Percentiles rank a stretch among this genome's conserved stretches.
Conservation (phyloP, 1,140 invertebrate genomes). For the Plectus sambesii region DNA sequence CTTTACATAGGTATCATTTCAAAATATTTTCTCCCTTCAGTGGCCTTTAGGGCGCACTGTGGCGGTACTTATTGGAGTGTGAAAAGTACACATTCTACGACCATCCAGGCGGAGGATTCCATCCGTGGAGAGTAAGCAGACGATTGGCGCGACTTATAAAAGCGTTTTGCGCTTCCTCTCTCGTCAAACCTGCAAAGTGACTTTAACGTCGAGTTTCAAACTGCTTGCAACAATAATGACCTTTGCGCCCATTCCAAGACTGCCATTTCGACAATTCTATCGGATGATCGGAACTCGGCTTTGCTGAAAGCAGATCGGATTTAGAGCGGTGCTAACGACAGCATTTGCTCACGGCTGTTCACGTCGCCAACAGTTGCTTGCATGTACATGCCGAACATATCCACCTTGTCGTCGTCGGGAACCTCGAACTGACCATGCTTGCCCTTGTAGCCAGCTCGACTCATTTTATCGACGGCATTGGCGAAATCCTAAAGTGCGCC, state of each 20-base stretch:
- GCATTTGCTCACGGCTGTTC: constrained; percentile 20
- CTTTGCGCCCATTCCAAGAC: constrained; percentile 20
- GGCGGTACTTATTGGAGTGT: no score
- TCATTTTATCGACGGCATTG: constrained; percentile 27
- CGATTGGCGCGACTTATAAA: constrained; percentile 21
- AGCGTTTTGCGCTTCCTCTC: constrained; percentile 21
- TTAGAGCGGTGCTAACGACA: not conserved
- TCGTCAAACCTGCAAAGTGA: constrained; percentile 12
- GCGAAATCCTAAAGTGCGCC: constrained; percentile 22
- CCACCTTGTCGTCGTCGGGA: constrained; percentile 11
- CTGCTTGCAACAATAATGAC: no score
- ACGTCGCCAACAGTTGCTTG: constrained; percentile 21
- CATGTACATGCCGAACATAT: constrained; percentile 19
- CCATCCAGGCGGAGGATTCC: constrained; percentile 29
- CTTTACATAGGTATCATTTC: no score
- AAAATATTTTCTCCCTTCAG: no score
- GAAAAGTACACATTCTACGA: no score
- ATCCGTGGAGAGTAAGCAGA: constrained; percentile 22
- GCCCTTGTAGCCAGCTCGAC: constrained; percentile 23
- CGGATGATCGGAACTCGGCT: no score
- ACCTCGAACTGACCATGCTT: constrained; percentile 24
- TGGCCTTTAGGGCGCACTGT: no score
- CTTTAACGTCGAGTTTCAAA: not conserved
- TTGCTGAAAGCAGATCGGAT: constrained; percentile 8
- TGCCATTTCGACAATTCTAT: constrained; percentile 18